Evolutionary conservation across 2,113 vertebrate genomes (phyloP).

Genomic region (Manacus vitellinus): DNA sequence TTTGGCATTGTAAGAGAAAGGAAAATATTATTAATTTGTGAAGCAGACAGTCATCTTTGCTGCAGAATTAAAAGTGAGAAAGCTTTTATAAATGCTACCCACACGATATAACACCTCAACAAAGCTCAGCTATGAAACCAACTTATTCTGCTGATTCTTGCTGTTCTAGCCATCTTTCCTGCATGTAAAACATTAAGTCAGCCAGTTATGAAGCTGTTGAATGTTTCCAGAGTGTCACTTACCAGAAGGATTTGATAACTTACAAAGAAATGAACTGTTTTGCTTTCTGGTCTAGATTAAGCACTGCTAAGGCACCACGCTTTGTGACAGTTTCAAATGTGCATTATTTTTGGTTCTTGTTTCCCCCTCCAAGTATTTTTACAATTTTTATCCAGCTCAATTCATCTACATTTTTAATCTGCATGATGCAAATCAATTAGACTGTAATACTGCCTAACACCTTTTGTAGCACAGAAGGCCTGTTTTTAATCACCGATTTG

Average conservation of each 20-base stretch:
- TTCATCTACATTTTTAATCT: neutral
- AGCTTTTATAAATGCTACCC: constrained; percentile 69
- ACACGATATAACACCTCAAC: constrained; percentile 55
- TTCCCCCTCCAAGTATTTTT: neutral
- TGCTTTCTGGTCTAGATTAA: constrained; percentile 71
- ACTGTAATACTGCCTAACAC: neutral
- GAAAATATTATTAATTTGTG: constrained; percentile 72
- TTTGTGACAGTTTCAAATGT: constrained; percentile 49
- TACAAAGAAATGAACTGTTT: constrained; percentile 77
- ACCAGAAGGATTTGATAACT: constrained; percentile 79
- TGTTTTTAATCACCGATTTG: neutral
- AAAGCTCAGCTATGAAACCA: constrained; percentile 66
- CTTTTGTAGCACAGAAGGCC: neutral
- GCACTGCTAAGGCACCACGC: constrained; percentile 8
- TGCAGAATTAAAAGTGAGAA: constrained; percentile 72
- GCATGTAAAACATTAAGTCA: constrained; percentile 74
- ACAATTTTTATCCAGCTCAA: neutral
- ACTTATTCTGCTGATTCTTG: constrained; percentile 69
- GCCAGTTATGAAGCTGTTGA: constrained; percentile 68
- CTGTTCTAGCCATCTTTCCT: constrained; percentile 71
- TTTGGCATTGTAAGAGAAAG: constrained; percentile 49
- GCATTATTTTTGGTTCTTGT: constrained; percentile 1
- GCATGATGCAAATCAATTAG: neutral
- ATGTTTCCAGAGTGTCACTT: constrained; percentile 79
- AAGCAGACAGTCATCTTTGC: constrained; percentile 70